These are phyloP conservation scores for Eueremaeus valkanovi DNA, from an alignment of 2,888 invertebrate species.

Conservation along the genomic window DNA sequence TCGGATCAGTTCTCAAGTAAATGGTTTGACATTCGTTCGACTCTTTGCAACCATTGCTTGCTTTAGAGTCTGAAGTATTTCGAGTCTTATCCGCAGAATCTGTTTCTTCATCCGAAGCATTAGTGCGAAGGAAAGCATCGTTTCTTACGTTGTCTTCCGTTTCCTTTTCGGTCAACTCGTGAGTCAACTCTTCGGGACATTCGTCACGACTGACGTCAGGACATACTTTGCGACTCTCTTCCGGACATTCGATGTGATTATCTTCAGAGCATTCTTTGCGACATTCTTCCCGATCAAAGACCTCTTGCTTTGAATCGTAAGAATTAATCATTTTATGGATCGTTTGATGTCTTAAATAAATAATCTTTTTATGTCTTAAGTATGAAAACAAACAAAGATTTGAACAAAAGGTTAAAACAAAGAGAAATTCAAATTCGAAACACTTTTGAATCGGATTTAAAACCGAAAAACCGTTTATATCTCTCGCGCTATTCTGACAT, in stretches of 20 bases:
- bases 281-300: too few species aligned
- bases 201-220: neutral
- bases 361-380: too few species aligned
- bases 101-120: neutral
- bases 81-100: neutral
- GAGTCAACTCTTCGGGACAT: neutral
- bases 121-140: neutral
- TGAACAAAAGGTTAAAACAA: too few species aligned
- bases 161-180: neutral
- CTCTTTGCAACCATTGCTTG: neutral
- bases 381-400: too few species aligned
- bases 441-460: too few species aligned
- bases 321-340: too few species aligned
- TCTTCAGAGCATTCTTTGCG: neutral
- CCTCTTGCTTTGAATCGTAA: too few species aligned
- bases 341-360: too few species aligned
- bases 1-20: neutral
- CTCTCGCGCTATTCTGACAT: too few species aligned
- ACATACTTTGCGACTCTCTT: neutral
- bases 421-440: too few species aligned
- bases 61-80: neutral
- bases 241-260: neutral
- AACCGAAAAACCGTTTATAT: too few species aligned
- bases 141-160: neutral
- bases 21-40: neutral